Base-by-base conservation (phyloP, 2,797 vertebrate genomes). In the Pangasius sanitwongsei region DNA sequence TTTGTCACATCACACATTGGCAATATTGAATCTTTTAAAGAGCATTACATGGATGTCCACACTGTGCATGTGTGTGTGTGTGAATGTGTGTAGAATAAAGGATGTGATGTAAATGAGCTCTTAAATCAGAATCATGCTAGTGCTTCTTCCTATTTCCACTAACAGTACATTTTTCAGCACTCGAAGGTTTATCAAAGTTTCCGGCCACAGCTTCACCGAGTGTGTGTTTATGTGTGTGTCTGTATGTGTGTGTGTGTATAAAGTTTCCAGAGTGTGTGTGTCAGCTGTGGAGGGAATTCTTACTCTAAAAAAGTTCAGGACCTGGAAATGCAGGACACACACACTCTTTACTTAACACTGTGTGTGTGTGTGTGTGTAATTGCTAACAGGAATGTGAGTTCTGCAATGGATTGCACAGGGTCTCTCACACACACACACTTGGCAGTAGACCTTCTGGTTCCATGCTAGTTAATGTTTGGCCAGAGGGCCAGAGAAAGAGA, bases 381-480 rank as follows among this genome's bases (percentile, higher is more conserved):
- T 80, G 72, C 41, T 16, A 61, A 90, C 61, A 70, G 81, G 80
- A 86, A 86, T 70, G 57, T 59, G 57, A 61, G 28, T 25, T 86
- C 74, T 31, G 37, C 57, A 63, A 25, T 78, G n/a, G 44, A 65
- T 80, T 87, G 50, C 25, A 65, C 74, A 65, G 11, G 55, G 63
- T 15, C 63, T 18, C 70, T 41, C 88, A 15, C 57, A 61, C 34
- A 59, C 34, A 61, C 57, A 61, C 80, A 61, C 57, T 82, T 59
- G 50, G 77, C 80, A 53, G 44, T 34, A 86, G 80, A 86, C 86
- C 87, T 86, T 86, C 85, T 81, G 80, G 89, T 86, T 88, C 69
- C 93, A 92, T 93, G 94, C 95, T 94, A 96, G 97, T 97, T 98
- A 96, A 96, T 97, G 96, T 97, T 97, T 97, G 96, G 96, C 96